Percentiles rank a stretch among this genome's conserved stretches.
phyloP scores from a whole-genome alignment of 2,113 vertebrate genomes.

The Ginglymostoma cirratum region DNA sequence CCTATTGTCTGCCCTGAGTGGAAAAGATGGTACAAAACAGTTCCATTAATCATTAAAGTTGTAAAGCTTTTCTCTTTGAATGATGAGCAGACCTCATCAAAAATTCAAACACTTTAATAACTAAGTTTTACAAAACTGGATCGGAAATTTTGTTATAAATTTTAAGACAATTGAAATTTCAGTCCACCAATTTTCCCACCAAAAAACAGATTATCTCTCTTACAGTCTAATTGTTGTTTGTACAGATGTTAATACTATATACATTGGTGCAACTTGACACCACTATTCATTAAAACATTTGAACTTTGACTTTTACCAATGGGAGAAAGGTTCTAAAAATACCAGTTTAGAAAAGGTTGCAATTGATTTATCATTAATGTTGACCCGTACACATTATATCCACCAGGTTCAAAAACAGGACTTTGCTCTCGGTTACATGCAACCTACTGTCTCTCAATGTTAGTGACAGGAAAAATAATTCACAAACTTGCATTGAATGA shows the following conservation, averaged over 20 bases:
- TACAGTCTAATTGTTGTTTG: not conserved
- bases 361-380: not conserved
- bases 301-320: not conserved
- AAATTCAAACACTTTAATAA: conserved; percentile 7
- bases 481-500: not conserved
- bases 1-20: no score
- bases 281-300: not conserved
- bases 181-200: not conserved
- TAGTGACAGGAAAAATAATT: not conserved
- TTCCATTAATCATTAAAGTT: not conserved
- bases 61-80: not conserved
- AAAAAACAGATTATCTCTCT: not conserved
- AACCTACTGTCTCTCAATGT: not conserved
- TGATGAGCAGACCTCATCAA: not conserved
- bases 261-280: conserved; percentile 7
- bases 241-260: conserved; percentile 23
- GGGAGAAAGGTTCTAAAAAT: conserved; percentile 32
- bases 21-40: not conserved
- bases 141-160: not conserved
- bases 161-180: not conserved
- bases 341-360: not conserved
- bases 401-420: not conserved
- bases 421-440: not conserved
- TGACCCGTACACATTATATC: not conserved
- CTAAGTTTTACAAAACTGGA: not conserved